A percentile compares a stretch with the other conserved stretches of the same genome.
Conservation (phyloP, 1,140 invertebrate genomes). For the Pogonus chalceus region DNA sequence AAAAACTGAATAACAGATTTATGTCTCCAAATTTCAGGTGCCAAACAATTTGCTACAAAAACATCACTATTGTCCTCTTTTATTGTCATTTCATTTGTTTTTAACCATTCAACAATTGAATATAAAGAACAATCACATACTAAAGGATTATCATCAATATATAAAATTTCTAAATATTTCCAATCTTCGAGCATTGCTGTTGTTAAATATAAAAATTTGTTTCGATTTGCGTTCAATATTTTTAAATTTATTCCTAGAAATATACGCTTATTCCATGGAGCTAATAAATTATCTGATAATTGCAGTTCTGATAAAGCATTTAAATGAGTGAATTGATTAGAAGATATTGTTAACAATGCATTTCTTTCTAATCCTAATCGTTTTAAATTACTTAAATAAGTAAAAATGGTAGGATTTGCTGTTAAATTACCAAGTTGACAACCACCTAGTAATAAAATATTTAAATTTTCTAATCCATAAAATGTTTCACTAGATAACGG, state of each 20-base stretch:
- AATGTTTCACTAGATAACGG: constrained; percentile 36
- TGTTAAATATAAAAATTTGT: constrained; percentile 43
- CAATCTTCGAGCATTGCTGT: constrained; percentile 45
- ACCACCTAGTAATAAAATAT: constrained; percentile 38
- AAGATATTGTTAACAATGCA: constrained; percentile 34
- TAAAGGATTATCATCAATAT: constrained; percentile 42
- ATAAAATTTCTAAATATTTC: constrained; percentile 34
- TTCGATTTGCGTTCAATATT: constrained; percentile 36
- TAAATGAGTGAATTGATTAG: constrained; percentile 36
- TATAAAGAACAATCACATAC: constrained; percentile 38
- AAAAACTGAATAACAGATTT: constrained; percentile 8
- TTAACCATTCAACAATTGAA: constrained; percentile 13
- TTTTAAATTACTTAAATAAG: constrained; percentile 39
- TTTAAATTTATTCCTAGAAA: constrained; percentile 34
- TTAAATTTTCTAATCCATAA: constrained; percentile 38
- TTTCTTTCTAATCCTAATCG: constrained; percentile 41
- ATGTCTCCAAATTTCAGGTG: constrained; percentile 8
- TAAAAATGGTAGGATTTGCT: constrained; percentile 35
- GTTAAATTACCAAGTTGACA: constrained; percentile 38
- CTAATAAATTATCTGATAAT: constrained; percentile 39
- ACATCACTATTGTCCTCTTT: background rate
- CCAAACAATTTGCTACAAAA: constrained; percentile 12
- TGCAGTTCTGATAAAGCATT: constrained; percentile 37
- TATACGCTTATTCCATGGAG: constrained; percentile 38
- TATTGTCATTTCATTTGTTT: background rate